phyloP scores from a whole-genome alignment of 2,797 vertebrate genomes.

The Tragelaphus eurycerus region DNA sequence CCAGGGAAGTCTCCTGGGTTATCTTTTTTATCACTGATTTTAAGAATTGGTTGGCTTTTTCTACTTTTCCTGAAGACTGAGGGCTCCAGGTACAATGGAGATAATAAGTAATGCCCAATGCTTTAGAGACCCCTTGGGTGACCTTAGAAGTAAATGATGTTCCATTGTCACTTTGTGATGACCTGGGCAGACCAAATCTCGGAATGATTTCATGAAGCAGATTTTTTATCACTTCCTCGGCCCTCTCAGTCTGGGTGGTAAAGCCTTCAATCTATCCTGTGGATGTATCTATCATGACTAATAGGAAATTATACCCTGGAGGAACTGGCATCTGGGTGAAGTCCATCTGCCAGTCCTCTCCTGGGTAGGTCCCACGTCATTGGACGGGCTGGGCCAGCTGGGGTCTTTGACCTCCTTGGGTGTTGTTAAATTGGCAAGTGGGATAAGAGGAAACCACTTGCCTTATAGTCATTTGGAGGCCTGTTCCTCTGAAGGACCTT shows the following conservation, averaged over 20 bases:
- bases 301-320: background rate
- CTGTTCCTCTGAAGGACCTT: too few species aligned
- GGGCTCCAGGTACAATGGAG: background rate
- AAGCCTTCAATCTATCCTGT: background rate
- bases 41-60: background rate
- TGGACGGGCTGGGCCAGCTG: background rate
- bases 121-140: background rate
- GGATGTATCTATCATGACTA: background rate
- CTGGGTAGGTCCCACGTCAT: background rate
- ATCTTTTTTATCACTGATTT: background rate
- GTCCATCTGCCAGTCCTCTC: background rate
- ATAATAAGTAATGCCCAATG: background rate
- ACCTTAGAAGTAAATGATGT: background rate
- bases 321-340: background rate
- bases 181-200: background rate
- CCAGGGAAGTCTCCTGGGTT: background rate
- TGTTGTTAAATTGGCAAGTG: background rate
- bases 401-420: background rate
- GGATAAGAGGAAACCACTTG: background rate
- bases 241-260: background rate
- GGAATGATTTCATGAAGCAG: background rate
- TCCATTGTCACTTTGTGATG: background rate
- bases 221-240: background rate
- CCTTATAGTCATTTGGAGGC: background rate
- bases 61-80: background rate